phyloP scores from a whole-genome alignment of 2,797 vertebrate genomes.

The Chloroceryle amazona region DNA sequence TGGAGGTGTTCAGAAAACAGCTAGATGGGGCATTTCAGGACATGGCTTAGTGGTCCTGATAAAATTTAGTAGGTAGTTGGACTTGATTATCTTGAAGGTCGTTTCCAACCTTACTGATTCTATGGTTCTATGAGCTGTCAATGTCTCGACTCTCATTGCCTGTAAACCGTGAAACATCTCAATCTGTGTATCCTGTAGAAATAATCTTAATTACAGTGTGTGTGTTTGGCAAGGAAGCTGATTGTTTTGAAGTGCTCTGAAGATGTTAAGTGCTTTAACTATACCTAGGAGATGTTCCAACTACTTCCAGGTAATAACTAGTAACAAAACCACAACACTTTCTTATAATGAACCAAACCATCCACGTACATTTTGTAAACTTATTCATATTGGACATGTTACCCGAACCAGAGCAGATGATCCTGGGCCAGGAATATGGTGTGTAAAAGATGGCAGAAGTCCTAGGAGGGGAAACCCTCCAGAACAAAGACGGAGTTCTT shows the following conservation, averaged over 20 bases:
- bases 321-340: not conserved
- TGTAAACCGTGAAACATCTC: not conserved
- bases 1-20: too few relatives aligned
- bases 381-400: not conserved
- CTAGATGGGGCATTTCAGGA: too few relatives aligned
- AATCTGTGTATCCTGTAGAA: not conserved
- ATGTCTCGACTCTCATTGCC: not conserved
- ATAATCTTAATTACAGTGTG: not conserved
- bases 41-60: too few relatives aligned
- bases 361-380: not conserved
- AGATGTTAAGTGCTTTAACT: not conserved
- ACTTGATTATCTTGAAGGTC: too few relatives aligned
- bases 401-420: not conserved
- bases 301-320: not conserved
- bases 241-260: not conserved
- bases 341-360: not conserved
- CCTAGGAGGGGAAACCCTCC: not conserved
- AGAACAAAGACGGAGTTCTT: not conserved
- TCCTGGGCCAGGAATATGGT: not conserved
- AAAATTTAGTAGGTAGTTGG: too few relatives aligned
- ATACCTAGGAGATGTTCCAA: not conserved
- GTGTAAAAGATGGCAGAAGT: not conserved
- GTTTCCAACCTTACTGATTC: too few relatives aligned
- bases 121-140: too few relatives aligned
- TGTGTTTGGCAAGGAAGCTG: not conserved